phyloP scores from a whole-genome alignment of 2,113 vertebrate species.

The Scomber colias region DNA sequence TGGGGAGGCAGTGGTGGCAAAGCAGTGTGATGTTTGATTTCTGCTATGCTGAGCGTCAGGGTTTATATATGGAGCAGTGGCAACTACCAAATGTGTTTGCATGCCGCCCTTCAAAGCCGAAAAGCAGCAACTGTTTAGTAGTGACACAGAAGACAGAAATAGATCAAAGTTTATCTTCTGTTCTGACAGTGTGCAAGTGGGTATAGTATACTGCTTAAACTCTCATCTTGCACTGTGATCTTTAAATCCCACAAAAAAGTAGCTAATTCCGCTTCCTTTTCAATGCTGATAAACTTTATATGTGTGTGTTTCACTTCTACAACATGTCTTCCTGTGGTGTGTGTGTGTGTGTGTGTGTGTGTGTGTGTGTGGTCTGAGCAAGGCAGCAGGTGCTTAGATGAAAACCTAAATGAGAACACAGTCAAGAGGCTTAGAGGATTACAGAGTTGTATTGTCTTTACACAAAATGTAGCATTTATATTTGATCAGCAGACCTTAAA shows the following conservation, averaged over 20 bases:
- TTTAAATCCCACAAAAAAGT: constrained; percentile 20
- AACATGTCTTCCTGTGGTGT: background rate
- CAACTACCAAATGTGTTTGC: constrained; percentile 22
- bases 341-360: constrained; percentile 52
- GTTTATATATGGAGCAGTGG: constrained; percentile 60
- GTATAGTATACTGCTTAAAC: constrained; percentile 6
- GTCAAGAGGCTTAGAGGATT: constrained; percentile 39
- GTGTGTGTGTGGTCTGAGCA: constrained; percentile 59
- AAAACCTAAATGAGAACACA: constrained; percentile 37
- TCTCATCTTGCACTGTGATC: constrained; percentile 27
- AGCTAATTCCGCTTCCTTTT: background rate
- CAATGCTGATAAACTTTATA: background rate
- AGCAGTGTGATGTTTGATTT: constrained; percentile 12
- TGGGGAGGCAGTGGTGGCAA: constrained; percentile 30
- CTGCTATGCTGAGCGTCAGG: constrained; percentile 38
- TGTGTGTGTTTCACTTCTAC: constrained; percentile 3
- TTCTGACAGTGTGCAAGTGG: constrained; percentile 7
- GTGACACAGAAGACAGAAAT: constrained; percentile 50
- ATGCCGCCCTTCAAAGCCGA: constrained; percentile 54
- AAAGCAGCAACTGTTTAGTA: constrained; percentile 54
- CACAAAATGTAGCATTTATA: constrained; percentile 65
- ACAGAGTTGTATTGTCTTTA: constrained; percentile 53
- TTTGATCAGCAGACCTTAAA: constrained; percentile 68
- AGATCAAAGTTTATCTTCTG: constrained; percentile 38
- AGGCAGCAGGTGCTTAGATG: constrained; percentile 42